Base-by-base conservation (phyloP, 2,797 vertebrate genomes). In the Anas capensis region DNA sequence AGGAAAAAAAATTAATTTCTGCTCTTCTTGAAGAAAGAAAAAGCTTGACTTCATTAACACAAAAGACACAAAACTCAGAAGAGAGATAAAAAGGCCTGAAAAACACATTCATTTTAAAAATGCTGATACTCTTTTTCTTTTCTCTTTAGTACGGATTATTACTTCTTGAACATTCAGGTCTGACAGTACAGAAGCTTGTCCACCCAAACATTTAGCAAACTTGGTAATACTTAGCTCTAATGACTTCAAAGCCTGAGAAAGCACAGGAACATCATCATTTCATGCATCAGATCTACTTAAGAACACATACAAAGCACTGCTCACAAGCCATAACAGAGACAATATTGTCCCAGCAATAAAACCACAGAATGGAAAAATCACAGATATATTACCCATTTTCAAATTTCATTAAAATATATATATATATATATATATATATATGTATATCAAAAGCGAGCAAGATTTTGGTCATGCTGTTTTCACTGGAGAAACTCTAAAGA, bases 341-440 rank as follows among this genome's bases (percentile, higher is more conserved):
- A 94, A 91, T 91, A 94, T 84, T 91, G 70, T 86, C 60, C 66
- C 66, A 86, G 70, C 82, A 91, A 76, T 92, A 88, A 96, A 91
- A 82, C 34, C 72, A 86, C 1, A 0, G 85, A 75, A 85, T 49
- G 34, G 49, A 75, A 82, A 79, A 82, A 40, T 72, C 61, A 83
- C 65, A 84, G 58, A 80, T 85, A 91, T 85, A 92, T 64, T 69
- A 23, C 11, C 40, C 29, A 58, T 81, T 86, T 92, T 70, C 1
- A 26, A 71, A 54, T 92, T 70, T 44, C 42, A 44, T 44, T 44
- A 19, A 44, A 18, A 42, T 18, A 42, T 17, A 36, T 17, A 36
- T 36, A 36, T 36, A 42, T 42, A 16, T 40, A 42, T 42, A 17
- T 42, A 44, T 44, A 44, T 44, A 18, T 44, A 44, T 44, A 18